Evolutionary conservation across 2,888 invertebrate genomes (phyloP).

Genomic region (Nasonia oneida): DNA sequence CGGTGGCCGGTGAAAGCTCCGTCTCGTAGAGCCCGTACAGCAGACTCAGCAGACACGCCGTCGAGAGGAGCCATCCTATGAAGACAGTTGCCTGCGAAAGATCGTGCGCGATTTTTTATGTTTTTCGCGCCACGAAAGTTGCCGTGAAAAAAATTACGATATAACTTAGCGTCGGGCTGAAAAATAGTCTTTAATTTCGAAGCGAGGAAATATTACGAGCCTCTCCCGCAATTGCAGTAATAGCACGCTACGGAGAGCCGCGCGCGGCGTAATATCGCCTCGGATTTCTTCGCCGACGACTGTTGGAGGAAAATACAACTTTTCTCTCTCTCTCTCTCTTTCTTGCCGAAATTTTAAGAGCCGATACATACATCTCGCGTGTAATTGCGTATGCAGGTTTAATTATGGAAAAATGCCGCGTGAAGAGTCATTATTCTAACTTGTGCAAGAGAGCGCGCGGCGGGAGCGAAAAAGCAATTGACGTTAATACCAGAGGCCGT

Average conservation of each 20-base stretch:
- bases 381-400: slow-evolving; percentile 1
- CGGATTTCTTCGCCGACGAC: not conserved
- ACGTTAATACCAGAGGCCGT: not conserved
- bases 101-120: not conserved
- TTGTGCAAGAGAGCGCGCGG: not conserved
- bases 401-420: not conserved
- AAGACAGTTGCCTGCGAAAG: slow-evolving; percentile 82
- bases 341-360: not conserved
- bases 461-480: not conserved
- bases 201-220: slow-evolving; percentile 13
- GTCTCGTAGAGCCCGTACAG: slow-evolving; percentile 89
- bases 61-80: slow-evolving; percentile 86
- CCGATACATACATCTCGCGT: not conserved
- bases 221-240: slow-evolving; percentile 18
- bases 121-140: not conserved
- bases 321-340: not conserved
- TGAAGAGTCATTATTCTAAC: not conserved
- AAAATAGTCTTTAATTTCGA: not conserved
- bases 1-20: slow-evolving; percentile 85
- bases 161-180: not conserved
- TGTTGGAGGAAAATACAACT: not conserved
- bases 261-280: slow-evolving; percentile 8
- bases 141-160: not conserved
- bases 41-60: slow-evolving; percentile 85
- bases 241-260: slow-evolving; percentile 1